These are phyloP conservation scores for Pollenia amentaria DNA, from an alignment of 2,888 invertebrate species.

Conservation along the genomic window DNA sequence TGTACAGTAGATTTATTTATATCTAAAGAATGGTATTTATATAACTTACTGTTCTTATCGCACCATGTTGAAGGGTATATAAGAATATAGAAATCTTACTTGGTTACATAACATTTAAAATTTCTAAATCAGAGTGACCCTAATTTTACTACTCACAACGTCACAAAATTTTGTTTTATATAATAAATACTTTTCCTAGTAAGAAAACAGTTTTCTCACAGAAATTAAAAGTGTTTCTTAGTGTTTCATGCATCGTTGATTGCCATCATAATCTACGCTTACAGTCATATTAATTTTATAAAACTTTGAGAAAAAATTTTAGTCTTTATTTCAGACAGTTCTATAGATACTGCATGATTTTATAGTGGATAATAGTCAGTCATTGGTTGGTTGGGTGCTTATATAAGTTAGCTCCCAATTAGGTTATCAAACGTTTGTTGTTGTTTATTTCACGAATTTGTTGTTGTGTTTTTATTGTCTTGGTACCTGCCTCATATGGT, in stretches of 20 bases:
- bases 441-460: neutral
- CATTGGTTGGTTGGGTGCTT: constrained; percentile 24
- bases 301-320: constrained; percentile 24
- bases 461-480: constrained; percentile 4
- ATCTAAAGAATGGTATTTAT: no score
- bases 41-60: no score
- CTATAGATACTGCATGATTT: constrained; percentile 5
- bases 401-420: constrained; percentile 47
- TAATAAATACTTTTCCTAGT: constrained; percentile 34
- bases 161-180: neutral
- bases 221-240: constrained; percentile 66
- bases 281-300: constrained; percentile 53
- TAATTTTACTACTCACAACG: constrained; percentile 10
- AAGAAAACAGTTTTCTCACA: constrained; percentile 64
- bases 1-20: no score
- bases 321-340: constrained; percentile 4
- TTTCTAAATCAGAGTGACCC: neutral
- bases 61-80: no score
- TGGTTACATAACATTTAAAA: no score
- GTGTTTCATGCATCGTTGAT: constrained; percentile 45
- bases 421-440: constrained; percentile 37
- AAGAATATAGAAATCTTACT: neutral
- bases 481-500: constrained; percentile 57
- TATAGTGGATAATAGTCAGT: neutral
- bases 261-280: constrained; percentile 52